phyloP scores from a whole-genome alignment of 2,113 vertebrate genomes.

The Centrocercus urophasianus region DNA sequence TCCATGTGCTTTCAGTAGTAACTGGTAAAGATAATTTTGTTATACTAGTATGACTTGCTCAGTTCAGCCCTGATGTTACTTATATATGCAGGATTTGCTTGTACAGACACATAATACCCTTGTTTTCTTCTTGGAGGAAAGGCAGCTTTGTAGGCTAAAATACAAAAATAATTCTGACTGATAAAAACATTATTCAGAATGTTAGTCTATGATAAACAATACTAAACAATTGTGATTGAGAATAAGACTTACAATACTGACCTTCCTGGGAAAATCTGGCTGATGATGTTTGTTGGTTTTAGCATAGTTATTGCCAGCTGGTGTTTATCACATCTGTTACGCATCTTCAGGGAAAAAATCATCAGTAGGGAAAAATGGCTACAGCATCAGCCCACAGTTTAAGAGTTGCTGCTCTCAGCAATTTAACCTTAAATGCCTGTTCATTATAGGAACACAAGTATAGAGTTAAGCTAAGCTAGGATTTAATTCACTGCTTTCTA shows the following conservation, averaged over 20 bases:
- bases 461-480: background rate
- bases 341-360: background rate
- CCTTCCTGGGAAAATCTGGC: background rate
- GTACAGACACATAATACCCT: background rate
- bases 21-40: background rate
- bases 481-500: background rate
- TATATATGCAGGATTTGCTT: background rate
- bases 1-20: background rate
- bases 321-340: background rate
- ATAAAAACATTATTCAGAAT: background rate
- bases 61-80: background rate
- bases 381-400: background rate
- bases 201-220: background rate
- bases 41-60: background rate
- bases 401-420: background rate
- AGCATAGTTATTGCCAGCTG: background rate
- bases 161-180: constrained; percentile 20
- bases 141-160: constrained; percentile 35
- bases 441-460: background rate
- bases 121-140: background rate
- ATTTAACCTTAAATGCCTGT: background rate
- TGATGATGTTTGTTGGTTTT: background rate
- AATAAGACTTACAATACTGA: background rate
- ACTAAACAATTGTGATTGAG: background rate
- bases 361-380: background rate